Conservation (phyloP, 2,113 vertebrate genomes). For the Lutjanus erythropterus region DNA sequence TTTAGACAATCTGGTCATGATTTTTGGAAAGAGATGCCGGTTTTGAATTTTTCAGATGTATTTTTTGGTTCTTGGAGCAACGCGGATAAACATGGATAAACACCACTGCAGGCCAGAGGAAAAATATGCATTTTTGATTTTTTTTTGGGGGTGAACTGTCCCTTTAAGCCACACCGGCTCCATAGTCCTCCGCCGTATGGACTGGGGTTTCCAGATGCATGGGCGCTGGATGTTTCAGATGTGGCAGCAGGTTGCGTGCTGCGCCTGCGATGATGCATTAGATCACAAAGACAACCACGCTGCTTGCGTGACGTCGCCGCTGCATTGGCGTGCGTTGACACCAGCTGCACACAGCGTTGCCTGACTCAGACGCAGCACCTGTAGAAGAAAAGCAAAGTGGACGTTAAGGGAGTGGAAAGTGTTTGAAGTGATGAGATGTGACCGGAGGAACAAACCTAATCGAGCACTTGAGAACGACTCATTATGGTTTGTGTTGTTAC, state of each 20-base stretch:
- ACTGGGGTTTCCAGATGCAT: neutral
- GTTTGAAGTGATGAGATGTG: slow-evolving; percentile 37
- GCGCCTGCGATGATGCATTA: slow-evolving; percentile 2
- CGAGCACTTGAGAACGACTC: neutral
- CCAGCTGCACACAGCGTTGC: neutral
- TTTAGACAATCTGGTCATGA: too few species aligned
- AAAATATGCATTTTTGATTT: neutral
- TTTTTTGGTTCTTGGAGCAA: too few species aligned
- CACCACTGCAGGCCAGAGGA: too few species aligned
- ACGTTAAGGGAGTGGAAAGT: neutral
- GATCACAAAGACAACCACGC: neutral
- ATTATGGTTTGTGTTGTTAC: slow-evolving; percentile 11
- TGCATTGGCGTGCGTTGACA: neutral
- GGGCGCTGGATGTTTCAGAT: neutral
- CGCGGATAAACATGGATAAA: too few species aligned
- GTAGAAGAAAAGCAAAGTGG: slow-evolving; percentile 7
- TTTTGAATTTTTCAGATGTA: too few species aligned
- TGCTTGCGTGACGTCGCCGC: neutral
- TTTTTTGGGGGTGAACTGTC: too few species aligned
- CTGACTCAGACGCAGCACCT: slow-evolving; percentile 59
- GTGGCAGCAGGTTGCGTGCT: slow-evolving; percentile 9
- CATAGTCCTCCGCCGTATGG: neutral
- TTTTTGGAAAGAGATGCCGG: too few species aligned
- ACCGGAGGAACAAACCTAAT: neutral
- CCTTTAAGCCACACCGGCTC: neutral